Conservation (phyloP, 2,113 vertebrate species). For the Terrapene triunguis region DNA sequence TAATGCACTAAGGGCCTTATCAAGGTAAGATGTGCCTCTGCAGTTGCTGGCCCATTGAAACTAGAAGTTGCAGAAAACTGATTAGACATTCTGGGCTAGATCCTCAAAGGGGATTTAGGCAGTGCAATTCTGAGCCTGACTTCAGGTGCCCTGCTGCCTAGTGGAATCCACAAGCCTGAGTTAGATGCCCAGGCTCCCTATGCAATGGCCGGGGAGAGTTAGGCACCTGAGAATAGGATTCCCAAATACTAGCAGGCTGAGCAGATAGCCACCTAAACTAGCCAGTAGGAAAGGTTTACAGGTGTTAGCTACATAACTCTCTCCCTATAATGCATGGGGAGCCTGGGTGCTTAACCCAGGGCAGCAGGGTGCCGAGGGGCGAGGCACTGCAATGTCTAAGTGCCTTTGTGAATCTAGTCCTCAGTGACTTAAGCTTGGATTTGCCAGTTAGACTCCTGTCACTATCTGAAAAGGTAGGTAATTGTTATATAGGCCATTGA, state of each 20-base stretch:
- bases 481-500: not conserved
- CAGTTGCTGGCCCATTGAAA: conserved; percentile 9
- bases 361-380: not conserved
- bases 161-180: not conserved
- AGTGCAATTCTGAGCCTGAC: not conserved
- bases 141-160: not conserved
- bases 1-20: not conserved
- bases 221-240: not conserved
- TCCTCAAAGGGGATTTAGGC: not conserved
- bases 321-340: not conserved
- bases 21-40: not conserved
- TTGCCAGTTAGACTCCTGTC: too few relatives aligned
- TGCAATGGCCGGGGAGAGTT: not conserved
- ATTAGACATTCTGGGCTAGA: not conserved
- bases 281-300: not conserved
- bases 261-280: not conserved
- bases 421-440: not conserved
- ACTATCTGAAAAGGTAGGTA: not conserved
- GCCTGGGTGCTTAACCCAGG: not conserved
- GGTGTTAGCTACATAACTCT: not conserved
- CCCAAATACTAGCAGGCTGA: not conserved
- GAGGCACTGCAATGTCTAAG: not conserved
- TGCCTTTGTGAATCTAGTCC: not conserved
- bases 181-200: not conserved
- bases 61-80: not conserved